phyloP scores from a whole-genome alignment of 2,113 vertebrate genomes.

The Rhipidura dahli region DNA sequence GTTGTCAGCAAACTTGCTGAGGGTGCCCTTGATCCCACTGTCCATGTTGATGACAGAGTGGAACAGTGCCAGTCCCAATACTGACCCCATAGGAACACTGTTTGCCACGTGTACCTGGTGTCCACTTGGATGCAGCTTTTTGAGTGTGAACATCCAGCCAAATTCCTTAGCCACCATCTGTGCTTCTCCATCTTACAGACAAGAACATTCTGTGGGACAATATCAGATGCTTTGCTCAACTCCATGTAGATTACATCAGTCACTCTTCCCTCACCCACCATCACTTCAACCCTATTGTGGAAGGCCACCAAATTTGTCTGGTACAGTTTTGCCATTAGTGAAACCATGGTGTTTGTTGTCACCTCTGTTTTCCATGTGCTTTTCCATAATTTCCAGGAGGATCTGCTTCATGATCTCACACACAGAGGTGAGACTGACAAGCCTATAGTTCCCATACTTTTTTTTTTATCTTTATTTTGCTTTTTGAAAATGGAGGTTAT shows the following conservation, averaged over 20 bases:
- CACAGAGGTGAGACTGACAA: background rate
- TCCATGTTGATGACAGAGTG: background rate
- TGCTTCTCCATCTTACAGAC: background rate
- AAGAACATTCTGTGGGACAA: background rate
- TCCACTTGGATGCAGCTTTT: too few relatives aligned
- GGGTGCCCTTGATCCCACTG: background rate
- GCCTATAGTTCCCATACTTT: background rate
- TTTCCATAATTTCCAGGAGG: background rate
- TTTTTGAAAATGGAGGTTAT: background rate
- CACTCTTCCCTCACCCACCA: background rate
- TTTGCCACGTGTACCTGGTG: background rate
- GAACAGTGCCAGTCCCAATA: background rate
- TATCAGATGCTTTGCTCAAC: fast-evolving
- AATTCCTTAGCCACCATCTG: background rate
- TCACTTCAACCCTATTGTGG: background rate
- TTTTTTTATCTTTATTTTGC: background rate
- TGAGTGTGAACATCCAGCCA: background rate
- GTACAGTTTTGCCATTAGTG: background rate
- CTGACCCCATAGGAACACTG: too few relatives aligned
- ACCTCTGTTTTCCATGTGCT: background rate
- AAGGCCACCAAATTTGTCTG: background rate
- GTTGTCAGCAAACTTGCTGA: background rate
- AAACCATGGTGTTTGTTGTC: background rate
- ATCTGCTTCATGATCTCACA: background rate
- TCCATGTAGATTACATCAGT: background rate